phyloP scores from a whole-genome alignment of 2,888 invertebrate species.

The Eupithecia insigniata region DNA sequence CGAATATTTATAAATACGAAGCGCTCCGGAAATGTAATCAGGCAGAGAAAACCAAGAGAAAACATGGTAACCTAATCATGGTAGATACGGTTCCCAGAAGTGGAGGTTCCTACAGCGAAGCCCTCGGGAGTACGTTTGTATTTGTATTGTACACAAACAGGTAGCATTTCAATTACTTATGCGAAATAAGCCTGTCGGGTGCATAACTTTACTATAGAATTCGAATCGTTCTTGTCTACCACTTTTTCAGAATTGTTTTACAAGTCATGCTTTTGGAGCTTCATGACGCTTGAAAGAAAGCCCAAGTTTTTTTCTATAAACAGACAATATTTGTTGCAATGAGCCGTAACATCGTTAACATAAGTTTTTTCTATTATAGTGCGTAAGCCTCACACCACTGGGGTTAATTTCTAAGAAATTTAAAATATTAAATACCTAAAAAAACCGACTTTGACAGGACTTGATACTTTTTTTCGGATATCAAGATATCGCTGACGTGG shows the following conservation, averaged over 20 bases:
- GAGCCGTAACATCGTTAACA: neutral
- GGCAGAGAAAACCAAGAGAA: slow-evolving; percentile 27
- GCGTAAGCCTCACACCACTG: no score
- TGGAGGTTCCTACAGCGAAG: neutral
- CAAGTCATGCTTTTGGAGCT: neutral
- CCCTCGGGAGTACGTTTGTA: neutral
- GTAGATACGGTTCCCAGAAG: slow-evolving; percentile 7
- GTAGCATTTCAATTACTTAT: slow-evolving; percentile 11
- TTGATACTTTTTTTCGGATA: no score
- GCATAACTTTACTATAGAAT: neutral
- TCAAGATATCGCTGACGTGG: no score
- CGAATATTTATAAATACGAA: no score
- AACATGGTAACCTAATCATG: slow-evolving; percentile 29
- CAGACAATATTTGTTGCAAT: no score
- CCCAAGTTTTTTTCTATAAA: neutral
- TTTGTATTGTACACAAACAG: neutral
- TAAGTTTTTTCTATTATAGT: no score
- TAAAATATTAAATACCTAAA: no score
- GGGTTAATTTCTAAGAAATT: no score
- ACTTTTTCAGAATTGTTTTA: neutral
- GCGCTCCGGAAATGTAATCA: slow-evolving; percentile 22
- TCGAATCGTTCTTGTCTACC: no score
- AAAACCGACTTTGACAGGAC: no score
- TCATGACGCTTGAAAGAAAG: neutral
- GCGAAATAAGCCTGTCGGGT: neutral